Conservation (phyloP, 2,888 invertebrate genomes). For the Coleophora flavipennella region DNA sequence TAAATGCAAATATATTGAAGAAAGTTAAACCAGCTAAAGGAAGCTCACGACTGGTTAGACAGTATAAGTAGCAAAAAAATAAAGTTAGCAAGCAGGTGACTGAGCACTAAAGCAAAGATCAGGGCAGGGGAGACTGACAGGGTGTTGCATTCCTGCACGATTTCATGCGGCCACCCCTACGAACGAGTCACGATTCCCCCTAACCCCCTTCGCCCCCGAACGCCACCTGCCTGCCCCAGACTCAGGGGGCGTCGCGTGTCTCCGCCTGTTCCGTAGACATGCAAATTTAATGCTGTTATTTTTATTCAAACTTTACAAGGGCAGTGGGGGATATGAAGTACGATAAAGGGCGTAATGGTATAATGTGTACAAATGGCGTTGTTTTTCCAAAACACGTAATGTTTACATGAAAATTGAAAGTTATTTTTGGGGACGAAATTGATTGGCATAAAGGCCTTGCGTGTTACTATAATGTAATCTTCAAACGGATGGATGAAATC, state of each 20-base stretch:
- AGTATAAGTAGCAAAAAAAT: too few species aligned
- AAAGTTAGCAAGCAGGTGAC: too few species aligned
- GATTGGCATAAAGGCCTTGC: too few species aligned
- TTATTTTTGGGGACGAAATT: slow-evolving; percentile 3
- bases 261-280: slow-evolving; percentile 44
- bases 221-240: slow-evolving; percentile 4
- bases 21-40: too few species aligned
- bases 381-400: slow-evolving; percentile 19
- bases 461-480: too few species aligned
- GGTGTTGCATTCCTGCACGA: slow-evolving; percentile 52
- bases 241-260: slow-evolving; percentile 29
- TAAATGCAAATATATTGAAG: too few species aligned
- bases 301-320: slow-evolving; percentile 63
- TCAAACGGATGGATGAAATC: too few species aligned
- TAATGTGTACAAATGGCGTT: slow-evolving; percentile 26
- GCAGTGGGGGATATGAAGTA: slow-evolving; percentile 55
- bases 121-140: slow-evolving; percentile 27
- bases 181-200: slow-evolving; percentile 35
- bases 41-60: too few species aligned
- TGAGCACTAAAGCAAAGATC: slow-evolving; percentile 23
- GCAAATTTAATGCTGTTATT: slow-evolving; percentile 67
- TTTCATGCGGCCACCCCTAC: slow-evolving; percentile 26
- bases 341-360: slow-evolving; percentile 40
- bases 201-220: slow-evolving; percentile 14
- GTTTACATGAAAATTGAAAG: slow-evolving; percentile 7